Evolutionary conservation across 2,797 vertebrate genomes (phyloP).

Genomic region (Peromyscus melanophrys): DNA sequence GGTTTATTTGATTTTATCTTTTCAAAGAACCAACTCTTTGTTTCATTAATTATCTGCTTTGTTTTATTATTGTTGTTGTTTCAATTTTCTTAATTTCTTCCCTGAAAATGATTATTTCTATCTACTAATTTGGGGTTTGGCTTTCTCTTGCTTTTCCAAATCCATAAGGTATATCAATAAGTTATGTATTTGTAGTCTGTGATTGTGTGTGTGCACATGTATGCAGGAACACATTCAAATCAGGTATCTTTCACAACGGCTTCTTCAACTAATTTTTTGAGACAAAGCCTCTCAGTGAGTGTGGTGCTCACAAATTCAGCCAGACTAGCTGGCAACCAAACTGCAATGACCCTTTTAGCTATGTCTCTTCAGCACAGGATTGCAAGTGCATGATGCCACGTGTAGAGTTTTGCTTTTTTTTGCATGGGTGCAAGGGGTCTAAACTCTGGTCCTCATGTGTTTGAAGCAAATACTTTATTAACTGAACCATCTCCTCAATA

Average conservation of each 20-base stretch:
- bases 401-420: background rate
- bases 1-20: background rate
- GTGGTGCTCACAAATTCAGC: background rate
- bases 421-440: background rate
- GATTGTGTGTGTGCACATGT: background rate
- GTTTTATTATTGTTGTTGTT: background rate
- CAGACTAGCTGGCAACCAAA: background rate
- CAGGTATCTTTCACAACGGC: background rate
- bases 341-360: background rate
- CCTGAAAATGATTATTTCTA: background rate
- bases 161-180: background rate
- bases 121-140: background rate
- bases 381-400: background rate
- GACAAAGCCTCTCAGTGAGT: background rate
- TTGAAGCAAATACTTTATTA: background rate
- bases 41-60: background rate
- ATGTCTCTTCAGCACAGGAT: background rate
- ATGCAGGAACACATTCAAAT: background rate
- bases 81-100: background rate
- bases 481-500: background rate
- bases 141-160: background rate
- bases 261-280: background rate
- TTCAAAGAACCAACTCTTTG: background rate
- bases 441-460: background rate
- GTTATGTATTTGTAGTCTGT: background rate